Conservation (phyloP, 64 coral and sea anemone genomes). For the Catalaphyllia jardinei region DNA sequence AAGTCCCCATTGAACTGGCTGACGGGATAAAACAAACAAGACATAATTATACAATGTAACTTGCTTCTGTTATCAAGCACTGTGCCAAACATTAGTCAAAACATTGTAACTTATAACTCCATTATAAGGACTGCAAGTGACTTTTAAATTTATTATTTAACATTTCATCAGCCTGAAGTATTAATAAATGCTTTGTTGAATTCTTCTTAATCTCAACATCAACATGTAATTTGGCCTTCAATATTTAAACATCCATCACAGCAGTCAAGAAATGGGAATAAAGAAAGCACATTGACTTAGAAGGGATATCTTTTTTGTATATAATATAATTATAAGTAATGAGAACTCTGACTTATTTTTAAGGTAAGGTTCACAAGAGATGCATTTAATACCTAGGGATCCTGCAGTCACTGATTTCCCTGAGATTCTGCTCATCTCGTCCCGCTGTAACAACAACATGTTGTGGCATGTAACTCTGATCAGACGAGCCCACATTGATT, state of each 20-base stretch:
- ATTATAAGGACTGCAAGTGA: not conserved
- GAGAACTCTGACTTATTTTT: not conserved
- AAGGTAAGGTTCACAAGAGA: not conserved
- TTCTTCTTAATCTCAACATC: too few relatives aligned
- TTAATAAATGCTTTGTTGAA: too few relatives aligned
- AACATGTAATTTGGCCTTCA: too few relatives aligned
- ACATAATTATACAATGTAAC: too few relatives aligned
- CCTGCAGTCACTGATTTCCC: constrained; percentile 93
- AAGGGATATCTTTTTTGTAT: too few relatives aligned
- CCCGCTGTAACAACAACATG: constrained; percentile 94
- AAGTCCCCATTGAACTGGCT: constrained; percentile 91
- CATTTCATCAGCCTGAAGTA: too few relatives aligned
- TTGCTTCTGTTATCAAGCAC: too few relatives aligned
- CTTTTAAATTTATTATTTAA: not conserved
- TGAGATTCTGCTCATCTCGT: constrained; percentile 90
- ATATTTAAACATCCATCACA: too few relatives aligned
- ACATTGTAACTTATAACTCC: not conserved
- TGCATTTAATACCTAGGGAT: constrained; percentile 72
- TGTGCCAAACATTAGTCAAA: too few relatives aligned
- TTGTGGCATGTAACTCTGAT: constrained; percentile 99
- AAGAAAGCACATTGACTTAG: too few relatives aligned
- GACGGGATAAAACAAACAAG: not conserved
- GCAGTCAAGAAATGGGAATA: too few relatives aligned
- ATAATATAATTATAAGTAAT: too few relatives aligned
- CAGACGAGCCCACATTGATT: constrained; percentile 94